Conservation (phyloP, 2,797 vertebrate species). For the Podarcis lilfordi region DNA sequence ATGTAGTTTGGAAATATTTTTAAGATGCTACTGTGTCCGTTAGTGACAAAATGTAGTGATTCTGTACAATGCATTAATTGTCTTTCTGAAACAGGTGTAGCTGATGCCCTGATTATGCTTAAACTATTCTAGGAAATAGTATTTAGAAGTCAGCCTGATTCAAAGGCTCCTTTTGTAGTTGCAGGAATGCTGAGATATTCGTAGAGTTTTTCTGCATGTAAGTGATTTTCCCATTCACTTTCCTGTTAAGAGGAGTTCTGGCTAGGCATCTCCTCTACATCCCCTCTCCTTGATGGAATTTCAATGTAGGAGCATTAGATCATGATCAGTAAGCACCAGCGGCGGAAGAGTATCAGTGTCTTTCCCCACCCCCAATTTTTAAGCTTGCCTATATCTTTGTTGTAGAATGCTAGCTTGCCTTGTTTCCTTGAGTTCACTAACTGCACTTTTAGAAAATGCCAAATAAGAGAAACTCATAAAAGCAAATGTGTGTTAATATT, state of each 20-base stretch:
- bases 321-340: background rate
- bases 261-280: background rate
- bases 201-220: background rate
- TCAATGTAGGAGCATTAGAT: background rate
- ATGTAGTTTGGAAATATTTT: background rate
- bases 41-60: background rate
- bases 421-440: background rate
- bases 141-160: background rate
- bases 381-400: background rate
- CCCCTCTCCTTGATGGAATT: background rate
- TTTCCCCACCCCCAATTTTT: background rate
- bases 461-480: background rate
- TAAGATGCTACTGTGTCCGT: background rate
- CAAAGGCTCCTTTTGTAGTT: background rate
- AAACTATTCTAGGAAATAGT: background rate
- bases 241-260: background rate
- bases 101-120: conserved; percentile 12
- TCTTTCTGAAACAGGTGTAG: background rate
- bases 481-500: background rate
- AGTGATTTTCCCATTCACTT: background rate
- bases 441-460: background rate
- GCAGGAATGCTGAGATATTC: background rate
- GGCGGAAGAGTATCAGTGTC: background rate
- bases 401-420: background rate
- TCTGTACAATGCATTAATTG: background rate